These are phyloP conservation scores for Pyrgus malvae DNA, from an alignment of 2,888 invertebrate genomes.

Conservation along the genomic window DNA sequence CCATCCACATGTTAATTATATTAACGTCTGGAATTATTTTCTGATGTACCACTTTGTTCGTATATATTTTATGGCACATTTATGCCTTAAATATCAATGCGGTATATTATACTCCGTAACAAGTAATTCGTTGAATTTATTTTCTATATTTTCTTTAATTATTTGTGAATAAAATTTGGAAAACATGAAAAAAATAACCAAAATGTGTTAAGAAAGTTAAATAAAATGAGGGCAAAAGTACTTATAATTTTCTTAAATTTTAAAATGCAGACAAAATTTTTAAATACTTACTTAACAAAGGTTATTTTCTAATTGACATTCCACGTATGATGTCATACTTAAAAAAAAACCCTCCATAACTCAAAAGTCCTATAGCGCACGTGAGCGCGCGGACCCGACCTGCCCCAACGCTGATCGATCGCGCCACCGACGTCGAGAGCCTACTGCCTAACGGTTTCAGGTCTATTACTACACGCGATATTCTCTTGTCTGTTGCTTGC, in stretches of 20 bases:
- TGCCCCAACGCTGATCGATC: conserved; percentile 68
- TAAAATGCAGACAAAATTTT: neutral
- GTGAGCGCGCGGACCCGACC: conserved; percentile 57
- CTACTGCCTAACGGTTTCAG: conserved; percentile 42
- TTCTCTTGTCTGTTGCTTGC: neutral
- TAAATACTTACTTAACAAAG: no score
- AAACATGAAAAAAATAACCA: no score
- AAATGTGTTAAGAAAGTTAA: no score
- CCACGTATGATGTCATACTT: neutral
- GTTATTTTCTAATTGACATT: neutral
- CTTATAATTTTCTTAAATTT: no score
- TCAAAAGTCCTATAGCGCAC: conserved; percentile 31
- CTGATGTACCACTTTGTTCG: no score
- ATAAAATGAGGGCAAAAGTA: no score
- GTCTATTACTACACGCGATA: neutral
- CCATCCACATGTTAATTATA: conserved; percentile 8
- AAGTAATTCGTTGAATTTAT: no score
- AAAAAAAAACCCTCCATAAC: neutral
- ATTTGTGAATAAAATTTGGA: no score
- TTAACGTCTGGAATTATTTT: neutral
- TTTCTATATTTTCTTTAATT: no score
- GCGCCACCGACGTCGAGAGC: conserved; percentile 48
- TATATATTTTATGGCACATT: neutral
- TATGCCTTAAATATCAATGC: no score
- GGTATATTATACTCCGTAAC: no score